Conservation (phyloP, 1,140 invertebrate genomes). For the Drosophila athabasca region DNA sequence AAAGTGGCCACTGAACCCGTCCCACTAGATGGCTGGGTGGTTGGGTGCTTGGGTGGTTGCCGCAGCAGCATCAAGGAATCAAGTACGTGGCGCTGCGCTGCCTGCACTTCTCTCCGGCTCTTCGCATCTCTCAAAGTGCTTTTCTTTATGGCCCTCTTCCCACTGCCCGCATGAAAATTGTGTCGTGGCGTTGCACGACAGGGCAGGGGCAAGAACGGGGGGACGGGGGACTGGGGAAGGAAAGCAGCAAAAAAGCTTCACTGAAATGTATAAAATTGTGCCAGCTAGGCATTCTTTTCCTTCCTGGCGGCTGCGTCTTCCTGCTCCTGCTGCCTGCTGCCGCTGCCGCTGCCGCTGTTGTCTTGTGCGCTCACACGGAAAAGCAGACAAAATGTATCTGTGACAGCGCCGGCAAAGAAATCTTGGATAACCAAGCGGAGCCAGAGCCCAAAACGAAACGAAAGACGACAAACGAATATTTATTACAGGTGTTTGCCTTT, state of each 20-base stretch:
- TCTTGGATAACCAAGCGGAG: constrained; percentile 70
- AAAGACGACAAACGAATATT: constrained; percentile 80
- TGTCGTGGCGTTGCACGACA: background rate
- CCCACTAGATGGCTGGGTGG: background rate
- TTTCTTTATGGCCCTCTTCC: constrained; percentile 14
- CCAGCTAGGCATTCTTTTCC: constrained; percentile 60
- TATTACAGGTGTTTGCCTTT: constrained; percentile 81
- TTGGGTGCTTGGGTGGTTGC: no score
- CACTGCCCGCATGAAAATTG: constrained; percentile 36
- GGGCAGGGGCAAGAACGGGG: background rate
- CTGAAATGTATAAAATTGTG: constrained; percentile 60
- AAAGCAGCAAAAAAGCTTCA: constrained; percentile 1
- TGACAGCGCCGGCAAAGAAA: constrained; percentile 60
- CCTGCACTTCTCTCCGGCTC: constrained; percentile 52
- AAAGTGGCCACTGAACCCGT: constrained; percentile 55
- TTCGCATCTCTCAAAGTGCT: constrained; percentile 28
- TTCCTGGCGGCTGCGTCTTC: background rate
- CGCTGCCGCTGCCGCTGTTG: constrained; percentile 10
- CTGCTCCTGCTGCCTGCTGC: constrained; percentile 3
- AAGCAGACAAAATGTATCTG: constrained; percentile 78
- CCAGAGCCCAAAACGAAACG: constrained; percentile 43
- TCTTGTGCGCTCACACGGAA: constrained; percentile 71
- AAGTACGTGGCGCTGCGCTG: constrained; percentile 55
- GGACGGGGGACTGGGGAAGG: background rate
- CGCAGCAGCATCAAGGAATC: constrained; percentile 6